phyloP scores from a whole-genome alignment of 2,113 vertebrate genomes.

The Chamaetylas fuelleborni region DNA sequence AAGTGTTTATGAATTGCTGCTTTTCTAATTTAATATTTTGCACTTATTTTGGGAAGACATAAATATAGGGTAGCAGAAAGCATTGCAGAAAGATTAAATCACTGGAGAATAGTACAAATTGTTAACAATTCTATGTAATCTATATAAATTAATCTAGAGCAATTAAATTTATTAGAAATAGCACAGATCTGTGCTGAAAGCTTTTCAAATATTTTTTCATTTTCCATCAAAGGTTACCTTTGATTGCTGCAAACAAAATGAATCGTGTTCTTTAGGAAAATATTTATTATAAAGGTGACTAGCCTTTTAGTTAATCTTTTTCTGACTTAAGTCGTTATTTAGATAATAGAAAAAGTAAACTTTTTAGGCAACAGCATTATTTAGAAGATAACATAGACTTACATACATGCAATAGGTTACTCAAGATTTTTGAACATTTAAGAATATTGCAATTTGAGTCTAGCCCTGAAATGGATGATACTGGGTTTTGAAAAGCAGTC shows the following conservation, averaged over 20 bases:
- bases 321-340: slow-evolving; percentile 21
- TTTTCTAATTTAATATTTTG: neutral
- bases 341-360: neutral
- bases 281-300: neutral
- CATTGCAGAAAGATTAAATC: neutral
- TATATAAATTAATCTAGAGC: neutral
- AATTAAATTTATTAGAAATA: neutral
- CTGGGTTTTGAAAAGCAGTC: neutral
- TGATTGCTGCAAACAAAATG: neutral
- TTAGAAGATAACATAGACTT: neutral
- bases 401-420: neutral
- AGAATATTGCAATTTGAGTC: neutral
- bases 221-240: neutral
- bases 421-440: neutral
- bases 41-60: neutral
- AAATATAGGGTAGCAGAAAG: neutral
- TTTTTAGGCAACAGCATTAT: neutral
- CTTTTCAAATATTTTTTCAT: neutral
- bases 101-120: neutral
- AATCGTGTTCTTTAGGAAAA: neutral
- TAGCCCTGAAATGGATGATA: neutral
- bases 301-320: neutral
- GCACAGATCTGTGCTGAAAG: neutral
- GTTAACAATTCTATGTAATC: neutral
- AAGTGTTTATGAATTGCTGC: neutral